Evolutionary conservation across 2,888 invertebrate species (phyloP).

Genomic region (Adelognathus sp.): DNA sequence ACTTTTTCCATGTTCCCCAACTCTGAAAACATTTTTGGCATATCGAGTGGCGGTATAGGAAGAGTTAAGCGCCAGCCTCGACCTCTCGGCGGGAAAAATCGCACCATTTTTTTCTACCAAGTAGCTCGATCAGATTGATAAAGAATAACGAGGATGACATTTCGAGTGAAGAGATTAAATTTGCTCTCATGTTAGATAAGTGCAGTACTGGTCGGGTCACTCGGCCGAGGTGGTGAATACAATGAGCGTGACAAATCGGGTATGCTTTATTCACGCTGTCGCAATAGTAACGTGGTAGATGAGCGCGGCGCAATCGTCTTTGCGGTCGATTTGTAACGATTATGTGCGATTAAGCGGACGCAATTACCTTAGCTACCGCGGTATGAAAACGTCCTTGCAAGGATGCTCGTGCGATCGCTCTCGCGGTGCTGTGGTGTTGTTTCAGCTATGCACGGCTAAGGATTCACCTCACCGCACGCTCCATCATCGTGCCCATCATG

Average conservation of each 20-base stretch:
- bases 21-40: not conserved
- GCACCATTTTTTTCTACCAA: too few species aligned
- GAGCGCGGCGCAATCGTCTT: conserved; percentile 74
- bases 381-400: conserved; percentile 74
- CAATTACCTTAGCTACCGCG: conserved; percentile 68
- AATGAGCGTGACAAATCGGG: conserved; percentile 70
- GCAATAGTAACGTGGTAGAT: conserved; percentile 73
- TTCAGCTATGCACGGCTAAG: not conserved
- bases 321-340: conserved; percentile 77
- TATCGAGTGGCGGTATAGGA: too few species aligned
- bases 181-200: not conserved
- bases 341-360: conserved; percentile 76
- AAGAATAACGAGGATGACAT: not conserved
- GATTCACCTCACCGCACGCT: conserved; percentile 13
- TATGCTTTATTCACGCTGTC: conserved; percentile 66
- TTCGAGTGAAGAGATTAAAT: not conserved
- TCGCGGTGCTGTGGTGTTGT: conserved; percentile 3
- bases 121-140: not conserved
- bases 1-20: not conserved
- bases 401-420: conserved; percentile 64
- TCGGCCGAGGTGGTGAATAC: not conserved
- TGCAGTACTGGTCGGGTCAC: not conserved
- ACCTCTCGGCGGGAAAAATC: too few species aligned
- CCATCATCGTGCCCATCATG: not conserved
- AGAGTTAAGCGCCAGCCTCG: not conserved